Evolutionary conservation across 2,888 invertebrate species (phyloP).

Genomic region (Hermaeophaga mercurialis): DNA sequence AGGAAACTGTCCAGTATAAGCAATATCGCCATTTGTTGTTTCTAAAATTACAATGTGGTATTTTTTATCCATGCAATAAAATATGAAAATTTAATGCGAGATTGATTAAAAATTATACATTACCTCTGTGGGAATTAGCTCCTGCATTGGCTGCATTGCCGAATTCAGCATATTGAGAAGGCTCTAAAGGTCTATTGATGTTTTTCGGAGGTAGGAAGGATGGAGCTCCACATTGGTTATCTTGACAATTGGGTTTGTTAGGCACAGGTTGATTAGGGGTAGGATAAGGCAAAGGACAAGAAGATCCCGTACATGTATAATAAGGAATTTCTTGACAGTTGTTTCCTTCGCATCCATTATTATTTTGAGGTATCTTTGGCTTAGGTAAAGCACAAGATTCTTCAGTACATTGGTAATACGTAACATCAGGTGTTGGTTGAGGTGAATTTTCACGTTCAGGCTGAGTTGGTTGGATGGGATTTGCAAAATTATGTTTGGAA

Average conservation of each 20-base stretch:
- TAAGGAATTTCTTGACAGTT: conserved; percentile 4
- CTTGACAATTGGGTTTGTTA: background rate
- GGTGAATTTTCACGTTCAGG: background rate
- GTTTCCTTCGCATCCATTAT: background rate
- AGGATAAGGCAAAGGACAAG: conserved; percentile 13
- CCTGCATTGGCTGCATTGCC: conserved; percentile 10
- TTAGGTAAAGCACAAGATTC: conserved; percentile 2
- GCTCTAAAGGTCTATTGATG: background rate
- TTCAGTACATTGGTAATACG: conserved; percentile 1
- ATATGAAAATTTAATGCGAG: too few relatives aligned
- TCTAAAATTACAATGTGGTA: background rate
- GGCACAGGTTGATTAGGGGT: background rate
- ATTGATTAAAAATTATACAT: too few relatives aligned
- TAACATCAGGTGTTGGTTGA: background rate
- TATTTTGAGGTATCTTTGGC: background rate
- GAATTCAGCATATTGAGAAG: background rate
- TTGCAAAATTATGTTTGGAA: too few relatives aligned
- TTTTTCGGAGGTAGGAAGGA: background rate
- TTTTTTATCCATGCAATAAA: too few relatives aligned
- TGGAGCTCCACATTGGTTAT: conserved; percentile 7
- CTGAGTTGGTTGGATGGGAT: background rate
- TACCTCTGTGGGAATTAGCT: conserved; percentile 7
- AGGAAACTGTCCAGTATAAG: conserved; percentile 12
- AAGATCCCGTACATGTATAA: conserved; percentile 15
- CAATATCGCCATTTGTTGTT: background rate